phyloP scores from a whole-genome alignment of 2,888 invertebrate species.

The Tipula vernalis region DNA sequence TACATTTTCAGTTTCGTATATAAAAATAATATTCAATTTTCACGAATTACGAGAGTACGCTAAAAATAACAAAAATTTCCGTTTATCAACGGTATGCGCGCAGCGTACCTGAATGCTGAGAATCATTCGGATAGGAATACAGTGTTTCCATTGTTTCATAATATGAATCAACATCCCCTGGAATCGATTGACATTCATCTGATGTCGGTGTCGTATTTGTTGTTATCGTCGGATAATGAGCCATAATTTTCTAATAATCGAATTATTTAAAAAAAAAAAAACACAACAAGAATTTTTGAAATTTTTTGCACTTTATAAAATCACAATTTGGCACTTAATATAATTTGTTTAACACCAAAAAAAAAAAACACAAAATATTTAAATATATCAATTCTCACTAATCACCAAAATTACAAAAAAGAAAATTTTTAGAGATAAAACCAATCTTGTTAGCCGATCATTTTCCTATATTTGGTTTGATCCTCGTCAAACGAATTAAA shows the following conservation, averaged over 20 bases:
- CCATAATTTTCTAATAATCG: neutral
- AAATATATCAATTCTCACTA: neutral
- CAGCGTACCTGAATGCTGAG: neutral
- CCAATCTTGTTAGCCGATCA: neutral
- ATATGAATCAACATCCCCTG: constrained; percentile 5
- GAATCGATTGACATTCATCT: constrained; percentile 9
- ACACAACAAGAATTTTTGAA: neutral
- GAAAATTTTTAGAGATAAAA: neutral
- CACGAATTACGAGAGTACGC: neutral
- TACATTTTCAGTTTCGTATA: no score
- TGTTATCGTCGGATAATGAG: neutral
- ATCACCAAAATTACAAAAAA: neutral
- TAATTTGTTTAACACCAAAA: neutral
- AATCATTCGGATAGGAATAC: constrained; percentile 8
- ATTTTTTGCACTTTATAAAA: neutral
- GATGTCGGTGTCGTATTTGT: neutral
- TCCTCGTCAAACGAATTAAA: neutral
- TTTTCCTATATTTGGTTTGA: neutral
- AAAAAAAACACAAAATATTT: neutral
- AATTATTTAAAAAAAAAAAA: neutral
- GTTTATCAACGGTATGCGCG: neutral
- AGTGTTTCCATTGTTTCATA: neutral
- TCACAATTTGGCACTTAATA: neutral
- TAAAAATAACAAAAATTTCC: neutral
- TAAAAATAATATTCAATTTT: neutral